Percentiles rank a stretch among this genome's conserved stretches.
Evolutionary conservation across 2,797 vertebrate genomes (phyloP).

Genomic region (Bradypus variegatus): DNA sequence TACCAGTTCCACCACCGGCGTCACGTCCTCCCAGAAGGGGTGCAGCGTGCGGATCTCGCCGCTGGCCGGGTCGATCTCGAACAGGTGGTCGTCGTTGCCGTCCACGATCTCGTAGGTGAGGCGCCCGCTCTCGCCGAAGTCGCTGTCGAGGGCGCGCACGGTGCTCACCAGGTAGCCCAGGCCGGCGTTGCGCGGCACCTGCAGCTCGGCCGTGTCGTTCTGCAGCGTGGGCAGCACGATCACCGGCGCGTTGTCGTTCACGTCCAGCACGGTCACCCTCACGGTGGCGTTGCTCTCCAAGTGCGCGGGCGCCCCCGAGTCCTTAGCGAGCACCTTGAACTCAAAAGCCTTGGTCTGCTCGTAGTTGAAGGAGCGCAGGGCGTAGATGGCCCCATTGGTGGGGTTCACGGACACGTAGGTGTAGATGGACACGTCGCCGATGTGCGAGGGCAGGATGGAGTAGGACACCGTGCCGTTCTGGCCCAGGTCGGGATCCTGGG

Average conservation of each 20-base stretch:
- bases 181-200: constrained; percentile 94
- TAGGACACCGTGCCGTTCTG: constrained; percentile 98
- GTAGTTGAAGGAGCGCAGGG: constrained; percentile 96
- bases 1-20: constrained; percentile 91
- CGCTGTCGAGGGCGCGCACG: constrained; percentile 92
- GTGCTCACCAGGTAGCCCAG: constrained; percentile 95
- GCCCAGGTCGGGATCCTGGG: constrained; percentile 94
- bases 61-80: constrained; percentile 92
- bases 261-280: constrained; percentile 90
- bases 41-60: constrained; percentile 95
- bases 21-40: constrained; percentile 94
- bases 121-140: constrained; percentile 97
- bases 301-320: constrained; percentile 90
- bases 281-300: constrained; percentile 95
- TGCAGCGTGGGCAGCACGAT: constrained; percentile 91
- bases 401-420: constrained; percentile 98
- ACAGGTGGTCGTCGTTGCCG: constrained; percentile 95
- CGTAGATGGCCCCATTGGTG: constrained; percentile 97
- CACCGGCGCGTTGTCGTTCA: constrained; percentile 96
- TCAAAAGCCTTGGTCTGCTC: constrained; percentile 98
- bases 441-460: constrained; percentile 92
- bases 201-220: constrained; percentile 97
- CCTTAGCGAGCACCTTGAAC: constrained; percentile 95
- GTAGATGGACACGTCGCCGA: constrained; percentile 96
- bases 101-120: constrained; percentile 97